These are phyloP conservation scores for Ladona fulva DNA, from an alignment of 1,140 invertebrate genomes.

Conservation along the genomic window DNA sequence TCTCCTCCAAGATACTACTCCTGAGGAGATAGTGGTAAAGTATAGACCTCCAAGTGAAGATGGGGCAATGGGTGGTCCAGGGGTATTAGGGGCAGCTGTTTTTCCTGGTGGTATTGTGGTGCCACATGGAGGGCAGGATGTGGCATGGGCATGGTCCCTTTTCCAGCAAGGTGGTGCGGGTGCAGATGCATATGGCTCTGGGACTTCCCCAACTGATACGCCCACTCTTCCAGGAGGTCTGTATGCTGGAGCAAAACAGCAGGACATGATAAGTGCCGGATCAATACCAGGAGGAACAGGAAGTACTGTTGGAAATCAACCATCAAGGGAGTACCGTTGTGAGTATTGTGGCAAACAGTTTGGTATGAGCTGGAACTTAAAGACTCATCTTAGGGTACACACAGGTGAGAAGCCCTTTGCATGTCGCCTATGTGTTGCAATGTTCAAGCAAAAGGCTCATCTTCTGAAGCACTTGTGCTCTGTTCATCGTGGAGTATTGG, in stretches of 20 bases:
- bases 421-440: constrained; percentile 73
- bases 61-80: constrained; percentile 16
- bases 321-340: constrained; percentile 71
- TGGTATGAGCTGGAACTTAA: constrained; percentile 81
- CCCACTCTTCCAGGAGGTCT: not conserved
- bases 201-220: constrained; percentile 10
- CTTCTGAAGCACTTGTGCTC: constrained; percentile 75
- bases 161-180: constrained; percentile 47
- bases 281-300: not conserved
- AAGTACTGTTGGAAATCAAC: constrained; percentile 25
- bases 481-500: constrained; percentile 74
- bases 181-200: not conserved
- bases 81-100: not conserved
- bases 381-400: constrained; percentile 73
- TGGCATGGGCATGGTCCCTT: constrained; percentile 57
- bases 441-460: constrained; percentile 84
- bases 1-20: not conserved
- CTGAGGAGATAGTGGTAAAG: constrained; percentile 45
- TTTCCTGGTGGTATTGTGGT: constrained; percentile 15
- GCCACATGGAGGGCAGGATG: constrained; percentile 28
- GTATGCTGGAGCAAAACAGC: not conserved
- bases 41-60: constrained; percentile 61
- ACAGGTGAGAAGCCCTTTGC: constrained; percentile 81
- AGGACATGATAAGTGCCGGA: not conserved
- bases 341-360: constrained; percentile 83